A percentile compares a stretch with the other conserved stretches of the same genome.
Evolutionary conservation across 2,888 invertebrate genomes (phyloP).

Genomic region (Cremastobaeus sp.): DNA sequence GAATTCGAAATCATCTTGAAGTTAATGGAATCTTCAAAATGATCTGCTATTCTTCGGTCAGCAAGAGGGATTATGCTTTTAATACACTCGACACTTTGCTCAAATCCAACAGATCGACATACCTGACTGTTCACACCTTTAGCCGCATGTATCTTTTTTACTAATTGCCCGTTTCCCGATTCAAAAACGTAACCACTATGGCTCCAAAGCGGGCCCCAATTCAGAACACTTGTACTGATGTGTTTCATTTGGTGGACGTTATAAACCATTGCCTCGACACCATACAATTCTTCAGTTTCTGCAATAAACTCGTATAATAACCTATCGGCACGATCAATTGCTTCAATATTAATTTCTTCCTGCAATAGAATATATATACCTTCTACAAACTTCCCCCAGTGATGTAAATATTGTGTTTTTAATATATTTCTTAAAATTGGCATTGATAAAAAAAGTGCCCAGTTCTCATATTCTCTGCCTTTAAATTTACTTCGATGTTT

Average conservation of each 20-base stretch:
- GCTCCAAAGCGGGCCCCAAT: constrained; percentile 44
- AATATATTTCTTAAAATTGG: constrained; percentile 12
- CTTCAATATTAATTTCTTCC: constrained; percentile 18
- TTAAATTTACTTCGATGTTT: constrained; percentile 17
- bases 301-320: constrained; percentile 14
- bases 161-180: constrained; percentile 27
- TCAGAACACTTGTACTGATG: constrained; percentile 37
- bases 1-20: background rate
- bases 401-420: background rate
- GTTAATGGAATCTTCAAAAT: background rate
- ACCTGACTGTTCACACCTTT: constrained; percentile 34
- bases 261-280: constrained; percentile 19
- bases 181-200: constrained; percentile 48
- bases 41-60: background rate
- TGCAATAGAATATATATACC: constrained; percentile 19
- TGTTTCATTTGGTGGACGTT: constrained; percentile 52
- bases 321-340: constrained; percentile 27
- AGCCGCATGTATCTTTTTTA: constrained; percentile 21
- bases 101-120: constrained; percentile 5
- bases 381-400: constrained; percentile 35
- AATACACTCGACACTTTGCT: constrained; percentile 8
- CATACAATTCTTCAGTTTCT: constrained; percentile 25
- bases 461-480: constrained; percentile 26
- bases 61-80: constrained; percentile 1
- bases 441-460: background rate